Percentiles rank a stretch among this genome's conserved stretches.
Evolutionary conservation across 1,140 invertebrate species (phyloP).

Genomic region (Heliothis subflexa): DNA sequence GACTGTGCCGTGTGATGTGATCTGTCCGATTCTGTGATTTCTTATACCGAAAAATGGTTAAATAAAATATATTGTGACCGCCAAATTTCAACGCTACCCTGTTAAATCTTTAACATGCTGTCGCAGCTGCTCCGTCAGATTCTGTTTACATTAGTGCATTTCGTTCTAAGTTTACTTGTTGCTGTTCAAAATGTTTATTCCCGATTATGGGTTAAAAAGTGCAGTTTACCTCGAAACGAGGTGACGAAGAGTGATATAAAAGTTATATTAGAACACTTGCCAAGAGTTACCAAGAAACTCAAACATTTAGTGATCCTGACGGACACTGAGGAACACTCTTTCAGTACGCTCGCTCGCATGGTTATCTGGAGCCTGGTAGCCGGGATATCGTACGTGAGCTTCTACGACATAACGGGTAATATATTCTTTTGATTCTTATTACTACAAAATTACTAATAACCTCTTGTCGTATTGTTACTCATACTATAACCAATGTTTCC

Average conservation of each 20-base stretch:
- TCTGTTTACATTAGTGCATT: constrained; percentile 76
- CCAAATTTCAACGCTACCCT: constrained; percentile 5
- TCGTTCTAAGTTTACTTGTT: constrained; percentile 79
- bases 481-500: neutral
- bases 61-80: constrained; percentile 62
- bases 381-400: constrained; percentile 89
- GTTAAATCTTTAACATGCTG: constrained; percentile 68
- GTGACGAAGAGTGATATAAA: constrained; percentile 71
- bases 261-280: constrained; percentile 67
- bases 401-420: constrained; percentile 90
- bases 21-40: constrained; percentile 54
- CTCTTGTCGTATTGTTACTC: neutral
- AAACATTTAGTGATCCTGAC: constrained; percentile 81
- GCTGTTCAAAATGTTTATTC: constrained; percentile 79
- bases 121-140: constrained; percentile 71
- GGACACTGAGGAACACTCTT: constrained; percentile 68
- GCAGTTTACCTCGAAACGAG: constrained; percentile 53
- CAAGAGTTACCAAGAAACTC: constrained; percentile 71
- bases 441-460: neutral
- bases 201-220: constrained; percentile 67
- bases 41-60: constrained; percentile 67
- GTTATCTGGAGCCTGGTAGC: constrained; percentile 89
- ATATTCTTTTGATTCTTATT: neutral
- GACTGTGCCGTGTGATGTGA: constrained; percentile 75
- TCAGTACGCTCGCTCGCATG: constrained; percentile 85